These are phyloP conservation scores for Neoniphon sammara DNA, from an alignment of 2,797 vertebrate genomes.

Conservation along the genomic window DNA sequence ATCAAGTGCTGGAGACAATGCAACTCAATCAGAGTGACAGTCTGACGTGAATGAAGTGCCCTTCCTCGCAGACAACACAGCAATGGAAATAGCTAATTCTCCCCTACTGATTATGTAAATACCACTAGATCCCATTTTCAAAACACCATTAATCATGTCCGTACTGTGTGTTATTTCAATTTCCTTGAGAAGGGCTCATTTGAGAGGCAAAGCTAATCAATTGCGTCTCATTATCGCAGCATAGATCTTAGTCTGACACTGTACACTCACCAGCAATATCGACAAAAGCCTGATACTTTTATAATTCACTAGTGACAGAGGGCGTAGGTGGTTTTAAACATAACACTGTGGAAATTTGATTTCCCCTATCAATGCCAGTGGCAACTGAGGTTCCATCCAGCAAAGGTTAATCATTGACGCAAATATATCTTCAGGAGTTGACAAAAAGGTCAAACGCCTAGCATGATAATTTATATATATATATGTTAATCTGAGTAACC, in stretches of 20 bases:
- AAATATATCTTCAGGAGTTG: not conserved
- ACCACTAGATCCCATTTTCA: conserved; percentile 67
- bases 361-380: conserved; percentile 17
- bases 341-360: conserved; percentile 30
- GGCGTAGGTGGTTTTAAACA: conserved; percentile 18
- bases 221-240: conserved; percentile 78
- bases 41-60: conserved; percentile 35
- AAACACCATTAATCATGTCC: conserved; percentile 80
- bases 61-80: conserved; percentile 32
- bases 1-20: conserved; percentile 58
- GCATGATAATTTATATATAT: not conserved
- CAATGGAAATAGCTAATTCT: conserved; percentile 62
- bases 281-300: conserved; percentile 63
- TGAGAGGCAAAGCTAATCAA: conserved; percentile 80
- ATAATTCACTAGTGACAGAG: conserved; percentile 35
- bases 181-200: conserved; percentile 72
- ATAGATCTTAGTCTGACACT: conserved; percentile 72
- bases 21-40: conserved; percentile 52
- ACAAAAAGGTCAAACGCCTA: not conserved
- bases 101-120: conserved; percentile 77
- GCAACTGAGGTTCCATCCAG: conserved; percentile 16
- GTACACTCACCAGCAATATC: conserved; percentile 60
- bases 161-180: conserved; percentile 70
- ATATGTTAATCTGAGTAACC: conserved; percentile 1
- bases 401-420: conserved; percentile 11